Evolutionary conservation across 1,140 invertebrate genomes (phyloP).

Genomic region (Aphelinus certus): DNA sequence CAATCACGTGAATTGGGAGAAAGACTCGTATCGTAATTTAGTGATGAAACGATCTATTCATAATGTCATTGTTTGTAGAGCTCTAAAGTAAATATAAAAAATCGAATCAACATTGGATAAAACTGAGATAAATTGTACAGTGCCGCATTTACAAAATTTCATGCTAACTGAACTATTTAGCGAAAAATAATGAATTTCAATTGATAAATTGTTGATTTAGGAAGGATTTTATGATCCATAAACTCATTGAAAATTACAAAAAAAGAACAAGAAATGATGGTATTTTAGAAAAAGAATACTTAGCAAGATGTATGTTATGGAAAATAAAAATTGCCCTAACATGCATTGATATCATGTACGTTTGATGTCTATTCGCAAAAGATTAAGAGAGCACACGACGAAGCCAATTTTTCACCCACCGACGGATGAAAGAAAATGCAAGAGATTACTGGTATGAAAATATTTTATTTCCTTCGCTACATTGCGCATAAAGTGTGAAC

Average conservation of each 20-base stretch:
- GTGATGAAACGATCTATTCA: too few species aligned
- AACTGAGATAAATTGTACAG: slow-evolving; percentile 40
- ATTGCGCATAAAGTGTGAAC: slow-evolving; percentile 25
- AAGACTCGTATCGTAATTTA: neutral
- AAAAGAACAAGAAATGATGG: too few species aligned
- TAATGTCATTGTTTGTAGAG: slow-evolving; percentile 3
- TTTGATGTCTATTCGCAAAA: slow-evolving; percentile 8
- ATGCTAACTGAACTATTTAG: neutral
- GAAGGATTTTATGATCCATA: too few species aligned
- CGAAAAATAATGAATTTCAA: slow-evolving; percentile 15
- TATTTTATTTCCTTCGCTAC: slow-evolving; percentile 27
- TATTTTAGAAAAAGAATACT: too few species aligned
- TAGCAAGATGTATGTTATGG: too few species aligned
- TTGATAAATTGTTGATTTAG: too few species aligned
- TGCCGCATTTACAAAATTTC: slow-evolving; percentile 44
- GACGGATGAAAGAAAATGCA: slow-evolving; percentile 3
- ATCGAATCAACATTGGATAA: slow-evolving; percentile 46
- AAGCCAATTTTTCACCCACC: slow-evolving; percentile 21
- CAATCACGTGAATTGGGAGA: slow-evolving; percentile 28
- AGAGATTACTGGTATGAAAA: slow-evolving; percentile 21
- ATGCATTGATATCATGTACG: slow-evolving; percentile 3
- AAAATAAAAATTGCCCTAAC: too few species aligned
- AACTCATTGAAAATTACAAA: too few species aligned
- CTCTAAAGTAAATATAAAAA: slow-evolving; percentile 39
- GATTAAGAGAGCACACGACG: slow-evolving; percentile 11